phyloP scores from a whole-genome alignment of 2,888 invertebrate genomes.

The Hermodice carunculata region DNA sequence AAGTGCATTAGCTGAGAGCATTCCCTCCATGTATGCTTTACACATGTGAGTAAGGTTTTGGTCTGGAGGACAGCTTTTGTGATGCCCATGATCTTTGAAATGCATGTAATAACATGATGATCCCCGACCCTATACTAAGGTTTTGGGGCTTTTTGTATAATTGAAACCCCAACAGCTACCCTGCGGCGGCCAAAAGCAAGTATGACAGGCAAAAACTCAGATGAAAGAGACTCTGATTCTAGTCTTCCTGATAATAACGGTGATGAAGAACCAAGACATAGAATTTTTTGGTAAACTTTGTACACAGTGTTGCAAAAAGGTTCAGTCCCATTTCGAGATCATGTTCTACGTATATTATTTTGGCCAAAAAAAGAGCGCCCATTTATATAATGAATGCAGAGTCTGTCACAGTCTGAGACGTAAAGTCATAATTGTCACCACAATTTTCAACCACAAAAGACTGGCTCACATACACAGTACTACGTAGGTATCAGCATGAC shows the following conservation, averaged over 20 bases:
- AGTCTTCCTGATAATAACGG: background rate
- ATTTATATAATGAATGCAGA: background rate
- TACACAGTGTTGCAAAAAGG: too few species aligned
- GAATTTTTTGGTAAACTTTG: background rate
- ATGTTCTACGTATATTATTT: too few species aligned
- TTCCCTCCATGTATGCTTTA: background rate
- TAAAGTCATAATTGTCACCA: conserved; percentile 1
- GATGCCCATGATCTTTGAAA: background rate
- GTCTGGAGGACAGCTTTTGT: conserved; percentile 3
- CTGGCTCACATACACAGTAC: background rate
- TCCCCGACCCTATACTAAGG: background rate
- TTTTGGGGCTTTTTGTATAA: conserved; percentile 1
- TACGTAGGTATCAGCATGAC: conserved; percentile 7
- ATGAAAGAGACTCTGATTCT: too few species aligned
- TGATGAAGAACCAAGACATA: background rate
- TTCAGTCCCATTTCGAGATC: too few species aligned
- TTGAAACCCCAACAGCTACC: background rate
- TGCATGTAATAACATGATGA: conserved; percentile 4
- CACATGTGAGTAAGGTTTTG: background rate
- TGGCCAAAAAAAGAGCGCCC: background rate
- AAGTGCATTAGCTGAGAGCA: background rate
- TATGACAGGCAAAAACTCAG: background rate
- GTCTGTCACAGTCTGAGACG: background rate
- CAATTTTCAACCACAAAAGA: too few species aligned
- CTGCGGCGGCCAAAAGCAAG: background rate